Evolutionary conservation across 2,113 vertebrate genomes (phyloP).

Genomic region (Cololabis saira): DNA sequence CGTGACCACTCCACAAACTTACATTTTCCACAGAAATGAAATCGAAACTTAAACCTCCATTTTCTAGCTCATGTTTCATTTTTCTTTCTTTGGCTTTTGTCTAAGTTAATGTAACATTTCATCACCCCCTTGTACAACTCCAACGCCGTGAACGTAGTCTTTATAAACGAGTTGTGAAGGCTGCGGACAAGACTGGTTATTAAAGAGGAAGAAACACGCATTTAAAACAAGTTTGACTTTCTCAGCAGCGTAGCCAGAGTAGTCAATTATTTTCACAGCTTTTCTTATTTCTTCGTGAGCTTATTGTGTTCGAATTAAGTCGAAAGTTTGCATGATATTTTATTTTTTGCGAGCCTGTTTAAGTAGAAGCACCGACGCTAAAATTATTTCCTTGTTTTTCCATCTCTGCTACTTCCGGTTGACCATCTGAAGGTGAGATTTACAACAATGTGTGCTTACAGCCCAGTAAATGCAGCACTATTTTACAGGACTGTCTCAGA

Average conservation of each 20-base stretch:
- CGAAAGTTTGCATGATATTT: background rate
- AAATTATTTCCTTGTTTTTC: background rate
- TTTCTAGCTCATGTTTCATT: background rate
- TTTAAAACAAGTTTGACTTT: too few species aligned
- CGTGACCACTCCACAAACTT: slow-evolving; percentile 56
- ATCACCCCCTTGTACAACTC: background rate
- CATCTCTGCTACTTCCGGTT: background rate
- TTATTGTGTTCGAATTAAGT: too few species aligned
- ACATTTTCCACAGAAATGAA: slow-evolving; percentile 60
- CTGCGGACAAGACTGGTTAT: background rate
- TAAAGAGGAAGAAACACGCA: too few species aligned
- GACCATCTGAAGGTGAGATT: slow-evolving; percentile 43
- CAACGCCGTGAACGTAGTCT: background rate
- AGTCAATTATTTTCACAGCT: too few species aligned
- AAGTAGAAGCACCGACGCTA: too few species aligned
- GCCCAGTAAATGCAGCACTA: background rate
- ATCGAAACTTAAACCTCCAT: slow-evolving; percentile 64
- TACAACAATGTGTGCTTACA: background rate
- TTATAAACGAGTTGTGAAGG: slow-evolving; percentile 5
- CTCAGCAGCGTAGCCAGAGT: too few species aligned
- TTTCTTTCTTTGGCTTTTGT: background rate
- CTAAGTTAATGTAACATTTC: background rate
- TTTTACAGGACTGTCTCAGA: too few species aligned
- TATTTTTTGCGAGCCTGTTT: background rate
- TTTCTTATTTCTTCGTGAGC: background rate